Base-by-base conservation (phyloP, 2,113 vertebrate genomes). In the Chelonoidis abingdonii region DNA sequence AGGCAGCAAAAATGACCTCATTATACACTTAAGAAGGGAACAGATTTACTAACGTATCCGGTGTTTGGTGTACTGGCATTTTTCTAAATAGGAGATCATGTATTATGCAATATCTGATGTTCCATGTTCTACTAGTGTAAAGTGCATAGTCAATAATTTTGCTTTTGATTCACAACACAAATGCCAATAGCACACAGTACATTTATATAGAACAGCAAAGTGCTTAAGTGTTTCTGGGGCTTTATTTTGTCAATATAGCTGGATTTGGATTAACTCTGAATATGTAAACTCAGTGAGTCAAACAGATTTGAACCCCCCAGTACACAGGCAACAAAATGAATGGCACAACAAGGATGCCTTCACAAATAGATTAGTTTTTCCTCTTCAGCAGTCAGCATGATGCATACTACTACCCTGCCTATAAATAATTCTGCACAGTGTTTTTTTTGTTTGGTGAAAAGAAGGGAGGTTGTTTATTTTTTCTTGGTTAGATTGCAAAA, bases 1-100 rank as follows among this genome's bases (percentile, higher is more conserved):
- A 95, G 38, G 72, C 92, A 92, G 62, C 75, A 84, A 35, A 86
- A 94, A 94, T 93, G 53, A 92, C 72, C 86, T 93, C 88, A 90
- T 62, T 89, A 38, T 89, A 21, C 21, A 19, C 31, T 82, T 59
- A 57, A 0, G 0, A 93, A 94, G 81, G 50, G 85, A 91, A 38
- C 12, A 93, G 87, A 96, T 93, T 92, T 94, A 65, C 62, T 91
- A 65, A 49, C n/a, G 75, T 41, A 27, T 84, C 80, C 19, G 54
- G 6, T 56, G 54, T 56, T 56, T 90, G 88, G 52, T 93, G 72
- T 92, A 84, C 65, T 38, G 84, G 25, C 78, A 80, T 7, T 92
- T 84, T 88, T 89, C 47, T 57, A 65, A 93, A 65, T 47, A 57
- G 75, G 93, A 95, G 76, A 87, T 0, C 79, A 25, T 35, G 65